These are phyloP conservation scores for Eulemur macaco DNA, from an alignment of 2,113 vertebrate species.

Conservation along the genomic window DNA sequence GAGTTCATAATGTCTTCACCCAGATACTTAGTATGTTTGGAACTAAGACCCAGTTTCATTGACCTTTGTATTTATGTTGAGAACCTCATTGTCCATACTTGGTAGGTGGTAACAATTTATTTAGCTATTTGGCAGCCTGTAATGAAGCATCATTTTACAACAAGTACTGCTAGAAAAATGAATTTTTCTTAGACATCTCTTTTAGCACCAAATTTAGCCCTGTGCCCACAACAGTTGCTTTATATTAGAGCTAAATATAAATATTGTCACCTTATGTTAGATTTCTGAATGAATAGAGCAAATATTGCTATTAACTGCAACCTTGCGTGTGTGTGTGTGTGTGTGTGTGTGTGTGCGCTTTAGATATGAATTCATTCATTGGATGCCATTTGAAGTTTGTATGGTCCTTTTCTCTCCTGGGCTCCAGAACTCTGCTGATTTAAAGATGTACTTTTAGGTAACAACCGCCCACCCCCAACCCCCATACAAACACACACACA, in stretches of 20 bases:
- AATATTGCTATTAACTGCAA: not conserved
- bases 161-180: slow-evolving; percentile 4
- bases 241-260: slow-evolving; percentile 17
- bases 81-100: not conserved
- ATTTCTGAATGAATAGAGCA: slow-evolving; percentile 41
- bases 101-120: not conserved
- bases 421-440: not conserved
- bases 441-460: slow-evolving; percentile 19
- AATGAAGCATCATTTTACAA: slow-evolving; percentile 8
- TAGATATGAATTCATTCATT: slow-evolving; percentile 16
- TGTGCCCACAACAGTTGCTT: slow-evolving; percentile 26
- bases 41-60: not conserved
- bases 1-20: not conserved
- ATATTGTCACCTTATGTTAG: not conserved
- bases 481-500: not conserved
- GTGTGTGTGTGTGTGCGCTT: not conserved
- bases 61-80: not conserved
- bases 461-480: not conserved
- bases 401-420: not conserved
- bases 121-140: not conserved
- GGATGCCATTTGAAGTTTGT: not conserved
- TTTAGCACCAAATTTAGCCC: slow-evolving; percentile 3
- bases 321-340: not conserved
- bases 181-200: slow-evolving; percentile 10
- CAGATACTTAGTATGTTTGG: not conserved